These are phyloP conservation scores for Myanophis thanlyinensis DNA, from an alignment of 2,113 vertebrate species.

Conservation along the genomic window DNA sequence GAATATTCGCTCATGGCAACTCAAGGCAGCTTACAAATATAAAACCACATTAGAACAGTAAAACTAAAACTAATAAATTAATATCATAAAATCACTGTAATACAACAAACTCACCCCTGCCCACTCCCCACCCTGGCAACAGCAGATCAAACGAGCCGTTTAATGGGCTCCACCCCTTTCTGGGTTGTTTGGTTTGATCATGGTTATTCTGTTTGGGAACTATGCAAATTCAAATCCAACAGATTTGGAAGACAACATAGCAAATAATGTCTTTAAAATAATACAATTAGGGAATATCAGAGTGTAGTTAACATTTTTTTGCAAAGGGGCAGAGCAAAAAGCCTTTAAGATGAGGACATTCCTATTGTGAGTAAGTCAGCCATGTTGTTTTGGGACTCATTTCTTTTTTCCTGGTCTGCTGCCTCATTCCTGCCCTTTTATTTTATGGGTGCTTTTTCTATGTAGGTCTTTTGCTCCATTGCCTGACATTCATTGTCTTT, in stretches of 20 bases:
- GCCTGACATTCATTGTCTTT: background rate
- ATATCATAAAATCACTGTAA: too few species aligned
- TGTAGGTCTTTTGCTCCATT: background rate
- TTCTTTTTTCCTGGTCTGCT: background rate
- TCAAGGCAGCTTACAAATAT: too few species aligned
- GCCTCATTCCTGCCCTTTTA: background rate
- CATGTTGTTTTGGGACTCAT: background rate
- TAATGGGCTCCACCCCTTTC: too few species aligned
- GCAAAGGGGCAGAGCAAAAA: background rate
- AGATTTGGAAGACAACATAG: background rate
- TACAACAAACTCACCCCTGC: too few species aligned
- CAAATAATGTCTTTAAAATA: background rate
- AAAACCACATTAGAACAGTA: too few species aligned
- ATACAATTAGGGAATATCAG: background rate
- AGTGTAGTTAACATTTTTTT: background rate
- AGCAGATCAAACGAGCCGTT: too few species aligned
- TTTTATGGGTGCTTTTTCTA: background rate
- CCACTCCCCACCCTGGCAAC: too few species aligned
- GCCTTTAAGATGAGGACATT: background rate
- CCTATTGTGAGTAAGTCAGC: background rate
- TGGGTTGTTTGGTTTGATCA: too few species aligned
- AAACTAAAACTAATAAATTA: too few species aligned
- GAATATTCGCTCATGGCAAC: too few species aligned
- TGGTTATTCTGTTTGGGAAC: background rate
- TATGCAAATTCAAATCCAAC: background rate